Percentiles rank a stretch among this genome's conserved stretches.
phyloP scores from a whole-genome alignment of 2,113 vertebrate species.

The Micromys minutus region DNA sequence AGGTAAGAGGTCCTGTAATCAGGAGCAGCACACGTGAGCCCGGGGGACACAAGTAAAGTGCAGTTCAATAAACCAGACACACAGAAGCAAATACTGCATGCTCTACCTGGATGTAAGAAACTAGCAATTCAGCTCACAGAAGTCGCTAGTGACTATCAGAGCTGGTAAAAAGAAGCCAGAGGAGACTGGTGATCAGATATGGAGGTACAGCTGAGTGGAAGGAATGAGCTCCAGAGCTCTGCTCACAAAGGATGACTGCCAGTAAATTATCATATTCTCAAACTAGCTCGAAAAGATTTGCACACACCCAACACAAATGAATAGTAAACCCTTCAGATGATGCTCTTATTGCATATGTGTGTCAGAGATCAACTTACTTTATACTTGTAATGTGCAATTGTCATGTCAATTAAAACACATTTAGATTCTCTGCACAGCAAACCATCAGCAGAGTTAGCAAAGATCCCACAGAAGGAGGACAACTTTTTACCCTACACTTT shows the following conservation, averaged over 20 bases:
- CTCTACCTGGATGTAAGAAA: background rate
- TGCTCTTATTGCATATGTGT: background rate
- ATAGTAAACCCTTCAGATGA: background rate
- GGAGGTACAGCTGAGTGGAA: background rate
- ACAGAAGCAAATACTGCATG: background rate
- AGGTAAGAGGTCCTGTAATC: background rate
- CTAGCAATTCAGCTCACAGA: background rate
- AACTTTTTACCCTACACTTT: background rate
- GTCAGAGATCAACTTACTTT: background rate
- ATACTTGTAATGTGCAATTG: background rate
- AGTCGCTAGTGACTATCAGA: background rate
- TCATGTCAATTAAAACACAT: background rate
- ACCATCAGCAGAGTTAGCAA: background rate
- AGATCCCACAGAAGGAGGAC: background rate
- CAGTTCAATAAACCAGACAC: background rate
- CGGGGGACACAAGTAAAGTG: background rate
- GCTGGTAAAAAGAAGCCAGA: background rate
- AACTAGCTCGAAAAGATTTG: background rate
- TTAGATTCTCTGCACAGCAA: background rate
- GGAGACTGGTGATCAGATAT: background rate
- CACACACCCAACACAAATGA: background rate
- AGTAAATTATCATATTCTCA: background rate
- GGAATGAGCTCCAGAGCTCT: background rate
- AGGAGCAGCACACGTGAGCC: background rate
- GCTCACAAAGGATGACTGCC: background rate